Evolutionary conservation across 2,113 vertebrate species (phyloP).

Genomic region (Crotalus horridus): DNA sequence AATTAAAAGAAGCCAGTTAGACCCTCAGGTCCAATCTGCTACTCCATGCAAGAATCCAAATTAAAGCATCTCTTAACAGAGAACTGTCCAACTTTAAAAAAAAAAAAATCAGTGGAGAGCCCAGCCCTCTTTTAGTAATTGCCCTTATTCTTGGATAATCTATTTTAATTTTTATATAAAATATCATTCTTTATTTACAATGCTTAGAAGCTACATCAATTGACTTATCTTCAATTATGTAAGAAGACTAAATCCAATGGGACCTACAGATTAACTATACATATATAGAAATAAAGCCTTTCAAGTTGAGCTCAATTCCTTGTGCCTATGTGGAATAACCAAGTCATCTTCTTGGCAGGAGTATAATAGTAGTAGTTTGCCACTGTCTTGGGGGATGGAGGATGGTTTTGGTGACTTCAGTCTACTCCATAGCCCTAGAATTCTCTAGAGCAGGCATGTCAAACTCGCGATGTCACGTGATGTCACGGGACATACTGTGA

Average conservation of each 20-base stretch:
- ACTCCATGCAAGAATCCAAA: neutral
- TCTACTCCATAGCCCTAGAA: neutral
- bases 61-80: neutral
- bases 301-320: neutral
- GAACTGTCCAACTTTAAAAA: neutral
- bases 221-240: no score
- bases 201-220: no score
- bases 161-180: no score
- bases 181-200: no score
- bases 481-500: no score
- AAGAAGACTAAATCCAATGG: neutral
- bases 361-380: neutral
- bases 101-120: neutral
- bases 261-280: neutral
- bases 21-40: neutral
- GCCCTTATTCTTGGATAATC: neutral
- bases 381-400: neutral
- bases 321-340: neutral
- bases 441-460: neutral
- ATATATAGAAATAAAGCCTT: neutral
- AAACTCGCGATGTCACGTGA: no score
- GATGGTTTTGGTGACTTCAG: neutral
- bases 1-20: neutral
- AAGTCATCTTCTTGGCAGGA: neutral
- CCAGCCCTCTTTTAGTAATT: neutral